Conservation (phyloP, 35 echinoderm and acorn worm genomes). For the Eucidaris tribuloides region DNA sequence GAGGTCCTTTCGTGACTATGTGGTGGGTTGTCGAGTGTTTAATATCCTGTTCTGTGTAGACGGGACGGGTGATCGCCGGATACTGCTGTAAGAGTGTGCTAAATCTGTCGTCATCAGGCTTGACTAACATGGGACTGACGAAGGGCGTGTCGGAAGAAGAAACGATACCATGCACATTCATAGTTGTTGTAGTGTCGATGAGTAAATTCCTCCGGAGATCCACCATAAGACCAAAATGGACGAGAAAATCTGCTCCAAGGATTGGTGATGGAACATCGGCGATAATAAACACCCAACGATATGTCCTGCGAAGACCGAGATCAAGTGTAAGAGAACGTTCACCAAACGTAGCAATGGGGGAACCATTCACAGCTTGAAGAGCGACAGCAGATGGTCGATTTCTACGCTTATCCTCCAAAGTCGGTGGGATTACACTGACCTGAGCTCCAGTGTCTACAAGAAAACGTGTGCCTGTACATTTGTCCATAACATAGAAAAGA, state of each 20-base stretch:
- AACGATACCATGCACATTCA: background rate
- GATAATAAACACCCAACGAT: background rate
- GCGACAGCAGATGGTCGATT: background rate
- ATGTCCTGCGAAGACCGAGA: background rate
- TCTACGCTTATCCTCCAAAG: background rate
- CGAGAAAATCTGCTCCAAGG: background rate
- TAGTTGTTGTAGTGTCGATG: background rate
- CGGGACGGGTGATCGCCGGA: background rate
- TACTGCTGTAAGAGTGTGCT: background rate
- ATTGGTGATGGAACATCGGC: background rate
- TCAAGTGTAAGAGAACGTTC: background rate
- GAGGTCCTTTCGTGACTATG: constrained; percentile 35
- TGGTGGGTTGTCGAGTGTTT: constrained; percentile 15
- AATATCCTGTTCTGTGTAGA: background rate
- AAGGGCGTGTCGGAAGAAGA: background rate
- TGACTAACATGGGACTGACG: constrained; percentile 18
- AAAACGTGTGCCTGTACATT: background rate
- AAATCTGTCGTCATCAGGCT: background rate
- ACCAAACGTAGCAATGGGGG: background rate
- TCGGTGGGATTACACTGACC: background rate
- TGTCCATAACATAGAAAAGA: background rate
- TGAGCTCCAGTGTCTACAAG: constrained; percentile 13
- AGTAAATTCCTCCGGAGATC: background rate
- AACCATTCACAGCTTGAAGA: background rate
- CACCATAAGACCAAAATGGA: background rate